phyloP scores from a whole-genome alignment of 2,888 invertebrate genomes.

The Troides helena region DNA sequence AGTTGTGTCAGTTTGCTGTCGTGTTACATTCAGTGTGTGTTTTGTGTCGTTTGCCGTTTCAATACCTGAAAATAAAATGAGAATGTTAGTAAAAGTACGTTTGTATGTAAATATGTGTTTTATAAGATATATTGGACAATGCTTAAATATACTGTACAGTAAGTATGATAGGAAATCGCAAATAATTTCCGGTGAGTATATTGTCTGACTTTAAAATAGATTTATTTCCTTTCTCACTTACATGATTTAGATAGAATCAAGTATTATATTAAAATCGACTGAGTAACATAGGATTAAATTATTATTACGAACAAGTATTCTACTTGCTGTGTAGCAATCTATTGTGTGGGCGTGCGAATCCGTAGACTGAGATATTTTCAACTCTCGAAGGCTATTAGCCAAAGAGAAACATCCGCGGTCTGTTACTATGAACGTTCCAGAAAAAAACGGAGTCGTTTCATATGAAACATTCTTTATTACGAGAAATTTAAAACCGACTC shows the following conservation, averaged over 20 bases:
- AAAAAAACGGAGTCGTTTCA: conserved; percentile 30
- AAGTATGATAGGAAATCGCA: too few species aligned
- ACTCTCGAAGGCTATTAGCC: conserved; percentile 38
- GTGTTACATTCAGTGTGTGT: conserved; percentile 41
- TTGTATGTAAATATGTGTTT: not conserved
- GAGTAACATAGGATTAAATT: conserved; percentile 48
- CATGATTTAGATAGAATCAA: conserved; percentile 5
- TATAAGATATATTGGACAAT: not conserved
- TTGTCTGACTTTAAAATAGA: too few species aligned
- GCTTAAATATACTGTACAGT: not conserved
- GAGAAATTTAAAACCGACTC: not conserved
- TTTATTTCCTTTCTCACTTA: not conserved
- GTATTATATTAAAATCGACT: conserved; percentile 40
- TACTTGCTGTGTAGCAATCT: conserved; percentile 34
- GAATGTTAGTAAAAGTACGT: conserved; percentile 22
- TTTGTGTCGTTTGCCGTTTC: conserved; percentile 45
- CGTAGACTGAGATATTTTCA: conserved; percentile 57
- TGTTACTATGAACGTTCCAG: conserved; percentile 34
- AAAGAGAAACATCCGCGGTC: conserved; percentile 39
- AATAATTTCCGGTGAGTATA: too few species aligned
- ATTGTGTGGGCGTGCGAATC: conserved; percentile 54
- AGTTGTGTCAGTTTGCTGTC: conserved; percentile 43
- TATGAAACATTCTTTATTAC: conserved; percentile 25
- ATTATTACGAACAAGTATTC: conserved; percentile 42
- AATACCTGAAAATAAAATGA: conserved; percentile 59